Conservation (phyloP, 2,113 vertebrate species). For the Elephas maximus region DNA sequence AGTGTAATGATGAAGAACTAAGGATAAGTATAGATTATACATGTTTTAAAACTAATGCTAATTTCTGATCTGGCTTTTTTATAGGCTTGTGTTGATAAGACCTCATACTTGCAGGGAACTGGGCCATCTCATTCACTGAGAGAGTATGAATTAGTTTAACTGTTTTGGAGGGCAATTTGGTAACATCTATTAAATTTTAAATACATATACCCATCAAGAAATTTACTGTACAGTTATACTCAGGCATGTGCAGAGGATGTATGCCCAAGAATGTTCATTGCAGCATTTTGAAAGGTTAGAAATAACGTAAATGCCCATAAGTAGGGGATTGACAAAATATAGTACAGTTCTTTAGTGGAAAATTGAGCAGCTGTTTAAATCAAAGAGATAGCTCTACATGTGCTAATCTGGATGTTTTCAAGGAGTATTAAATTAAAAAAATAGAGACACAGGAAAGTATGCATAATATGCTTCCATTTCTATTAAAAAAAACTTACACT, state of each 20-base stretch:
- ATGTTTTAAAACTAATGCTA: neutral
- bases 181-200: neutral
- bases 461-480: neutral
- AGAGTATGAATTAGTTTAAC: neutral
- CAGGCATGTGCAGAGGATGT: neutral
- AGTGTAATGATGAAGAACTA: slow-evolving; percentile 44
- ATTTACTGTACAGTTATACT: neutral
- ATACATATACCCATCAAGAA: neutral
- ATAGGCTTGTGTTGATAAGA: neutral
- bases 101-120: neutral
- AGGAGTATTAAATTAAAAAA: slow-evolving; percentile 11
- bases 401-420: slow-evolving; percentile 1
- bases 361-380: slow-evolving; percentile 40
- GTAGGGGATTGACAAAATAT: neutral
- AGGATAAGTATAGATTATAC: neutral
- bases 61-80: slow-evolving; percentile 18
- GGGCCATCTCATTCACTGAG: neutral
- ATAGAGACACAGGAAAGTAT: neutral
- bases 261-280: neutral
- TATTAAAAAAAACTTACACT: neutral
- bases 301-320: neutral
- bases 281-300: slow-evolving; percentile 20
- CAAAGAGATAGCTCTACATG: neutral
- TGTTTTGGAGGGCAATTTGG: neutral
- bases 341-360: slow-evolving; percentile 13